Evolutionary conservation across 2,888 invertebrate species (phyloP).

Genomic region (Microplitis manilae): DNA sequence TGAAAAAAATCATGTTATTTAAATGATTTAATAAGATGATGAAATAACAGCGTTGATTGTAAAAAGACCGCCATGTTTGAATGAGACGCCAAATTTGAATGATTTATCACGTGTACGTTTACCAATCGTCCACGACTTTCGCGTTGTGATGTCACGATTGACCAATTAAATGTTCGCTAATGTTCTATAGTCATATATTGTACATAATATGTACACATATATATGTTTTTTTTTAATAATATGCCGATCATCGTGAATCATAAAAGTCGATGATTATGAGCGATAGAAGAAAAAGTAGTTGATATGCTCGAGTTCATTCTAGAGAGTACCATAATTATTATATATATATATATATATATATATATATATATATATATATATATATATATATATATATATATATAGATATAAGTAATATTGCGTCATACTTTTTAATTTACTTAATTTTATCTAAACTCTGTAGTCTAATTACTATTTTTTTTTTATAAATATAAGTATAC

Average conservation of each 20-base stretch:
- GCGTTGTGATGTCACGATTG: neutral
- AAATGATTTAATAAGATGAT: neutral
- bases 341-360: too few species aligned
- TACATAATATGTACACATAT: neutral
- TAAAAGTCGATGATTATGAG: neutral
- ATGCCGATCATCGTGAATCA: neutral
- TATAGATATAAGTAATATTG: neutral
- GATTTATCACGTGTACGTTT: slow-evolving; percentile 44
- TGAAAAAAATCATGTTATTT: too few species aligned
- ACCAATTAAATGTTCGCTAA: neutral
- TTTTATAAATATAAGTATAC: neutral
- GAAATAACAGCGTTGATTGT: neutral
- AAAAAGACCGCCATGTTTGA: slow-evolving; percentile 53
- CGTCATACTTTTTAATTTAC: neutral
- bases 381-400: neutral
- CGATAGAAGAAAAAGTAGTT: neutral
- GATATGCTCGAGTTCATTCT: neutral
- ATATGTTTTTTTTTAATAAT: neutral
- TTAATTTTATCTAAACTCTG: neutral
- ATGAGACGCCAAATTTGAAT: slow-evolving; percentile 58
- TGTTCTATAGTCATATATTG: neutral
- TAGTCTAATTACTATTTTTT: neutral
- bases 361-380: too few species aligned
- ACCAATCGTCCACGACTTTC: slow-evolving; percentile 10
- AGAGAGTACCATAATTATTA: neutral